These are phyloP conservation scores for Nannoperca australis DNA, from an alignment of 2,797 vertebrate genomes.

Conservation along the genomic window DNA sequence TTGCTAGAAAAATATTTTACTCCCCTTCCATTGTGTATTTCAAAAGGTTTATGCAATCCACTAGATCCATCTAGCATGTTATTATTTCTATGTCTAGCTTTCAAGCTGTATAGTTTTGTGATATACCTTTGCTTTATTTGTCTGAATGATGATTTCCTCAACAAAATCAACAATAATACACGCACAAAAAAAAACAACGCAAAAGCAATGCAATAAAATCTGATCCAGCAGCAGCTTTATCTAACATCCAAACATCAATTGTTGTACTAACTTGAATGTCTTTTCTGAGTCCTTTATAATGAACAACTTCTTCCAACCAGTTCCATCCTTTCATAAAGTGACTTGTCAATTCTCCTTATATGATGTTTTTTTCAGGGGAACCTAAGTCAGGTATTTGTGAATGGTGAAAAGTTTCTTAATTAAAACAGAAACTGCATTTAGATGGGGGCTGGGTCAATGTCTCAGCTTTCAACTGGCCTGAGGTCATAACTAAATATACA, in stretches of 20 bases:
- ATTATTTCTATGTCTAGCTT: conserved; percentile 24
- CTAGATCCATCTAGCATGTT: conserved; percentile 7
- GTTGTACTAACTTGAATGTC: conserved; percentile 52
- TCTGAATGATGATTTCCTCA: conserved; percentile 60
- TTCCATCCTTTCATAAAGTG: conserved; percentile 57
- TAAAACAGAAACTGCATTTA: conserved; percentile 23
- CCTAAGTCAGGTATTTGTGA: conserved; percentile 28
- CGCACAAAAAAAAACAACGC: neutral
- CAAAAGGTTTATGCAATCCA: conserved; percentile 21
- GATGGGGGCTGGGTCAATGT: neutral
- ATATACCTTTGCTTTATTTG: conserved; percentile 46
- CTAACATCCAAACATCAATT: conserved; percentile 53
- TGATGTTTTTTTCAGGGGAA: conserved; percentile 32
- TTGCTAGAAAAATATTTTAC: conserved; percentile 5
- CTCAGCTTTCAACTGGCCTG: conserved; percentile 3
- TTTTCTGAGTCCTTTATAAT: conserved; percentile 74
- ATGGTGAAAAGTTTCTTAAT: conserved; percentile 15
- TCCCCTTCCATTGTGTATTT: conserved; percentile 20
- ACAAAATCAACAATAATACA: conserved; percentile 13
- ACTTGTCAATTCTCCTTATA: conserved; percentile 45
- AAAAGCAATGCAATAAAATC: conserved; percentile 60
- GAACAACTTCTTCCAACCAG: conserved; percentile 62
- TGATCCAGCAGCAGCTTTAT: conserved; percentile 61
- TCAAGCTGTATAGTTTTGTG: conserved; percentile 33
- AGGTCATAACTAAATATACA: conserved; percentile 8